Evolutionary conservation across 1,140 invertebrate genomes (phyloP).

Genomic region (Vanessa atalanta): DNA sequence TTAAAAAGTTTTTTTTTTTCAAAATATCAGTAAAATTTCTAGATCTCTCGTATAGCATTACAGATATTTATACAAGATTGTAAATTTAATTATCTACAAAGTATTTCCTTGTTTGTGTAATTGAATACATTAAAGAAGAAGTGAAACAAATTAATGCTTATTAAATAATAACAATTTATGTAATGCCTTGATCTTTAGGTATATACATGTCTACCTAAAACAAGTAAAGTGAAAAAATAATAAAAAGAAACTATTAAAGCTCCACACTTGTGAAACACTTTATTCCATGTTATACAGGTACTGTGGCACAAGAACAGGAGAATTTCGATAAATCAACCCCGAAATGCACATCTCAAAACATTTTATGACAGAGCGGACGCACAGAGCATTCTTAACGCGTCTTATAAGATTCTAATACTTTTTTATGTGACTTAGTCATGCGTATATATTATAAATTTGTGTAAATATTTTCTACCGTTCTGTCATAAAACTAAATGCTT

Average conservation of each 20-base stretch:
- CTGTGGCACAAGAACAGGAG: constrained; percentile 66
- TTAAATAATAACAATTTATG: constrained; percentile 48
- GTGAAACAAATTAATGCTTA: constrained; percentile 4
- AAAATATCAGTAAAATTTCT: background rate
- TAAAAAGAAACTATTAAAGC: constrained; percentile 57
- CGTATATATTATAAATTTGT: constrained; percentile 34
- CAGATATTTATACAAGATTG: constrained; percentile 12
- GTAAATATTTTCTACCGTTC: constrained; percentile 52
- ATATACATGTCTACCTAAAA: constrained; percentile 66
- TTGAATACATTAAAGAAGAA: background rate
- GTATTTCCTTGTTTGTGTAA: background rate
- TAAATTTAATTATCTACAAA: constrained; percentile 18
- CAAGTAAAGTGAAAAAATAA: constrained; percentile 46
- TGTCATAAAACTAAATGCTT: constrained; percentile 72
- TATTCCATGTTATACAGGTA: constrained; percentile 63
- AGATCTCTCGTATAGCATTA: background rate
- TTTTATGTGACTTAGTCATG: constrained; percentile 38
- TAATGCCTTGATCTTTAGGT: constrained; percentile 65
- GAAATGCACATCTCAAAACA: constrained; percentile 53
- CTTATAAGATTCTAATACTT: constrained; percentile 46
- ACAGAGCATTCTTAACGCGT: constrained; percentile 37
- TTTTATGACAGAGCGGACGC: constrained; percentile 60
- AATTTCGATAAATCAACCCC: constrained; percentile 55
- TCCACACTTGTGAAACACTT: constrained; percentile 66
- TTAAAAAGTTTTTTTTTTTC: constrained; percentile 3